Base-by-base conservation (phyloP, 2,113 vertebrate species). In the Octodon degus region DNA sequence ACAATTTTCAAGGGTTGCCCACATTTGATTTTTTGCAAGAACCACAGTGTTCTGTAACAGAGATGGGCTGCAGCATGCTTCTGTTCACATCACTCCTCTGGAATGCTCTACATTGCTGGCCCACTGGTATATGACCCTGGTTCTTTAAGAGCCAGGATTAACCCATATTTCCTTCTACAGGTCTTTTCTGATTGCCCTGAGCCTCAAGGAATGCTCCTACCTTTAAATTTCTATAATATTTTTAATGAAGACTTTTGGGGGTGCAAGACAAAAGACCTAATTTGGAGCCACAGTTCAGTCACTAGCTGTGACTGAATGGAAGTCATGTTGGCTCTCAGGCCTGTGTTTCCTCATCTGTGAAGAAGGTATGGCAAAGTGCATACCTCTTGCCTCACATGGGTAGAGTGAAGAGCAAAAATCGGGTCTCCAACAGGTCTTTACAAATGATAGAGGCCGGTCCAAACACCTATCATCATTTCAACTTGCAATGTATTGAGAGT, bases 1-100 rank as follows among this genome's bases (percentile, higher is more conserved):
- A 86, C 79, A 96, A 70, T 90, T 93, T 92, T 65, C 40, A 96
- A 84, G 63, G 92, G 79, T n/a, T 86, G 53, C 79, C 30, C 55
- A 53, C 27, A 25, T 24, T 10, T 37, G 37, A 91, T 63, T 79
- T 81, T 97, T 55, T 95, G 67, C 93, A 92, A 86, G 55, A 67
- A 88, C 67, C 43, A 62, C 53, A 82, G 60, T 62, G 74, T 22
- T 93, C 76, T 68, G 27, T 58, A 32, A 58, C 58, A 89, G 22
- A 72, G 53, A 95, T 58, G 63, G 82, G 50, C 83, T n/a, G 12
- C n/a, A 91, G 40, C 60, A 65, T 8, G 63, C 30, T 90, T 82
- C 6, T 62, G 43, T 82, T 32, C 37, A 22, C 0, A 1, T 86
- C 55, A 82, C 30, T 81, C 79, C 34, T 92, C 34, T 79, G 58